Evolutionary conservation across 2,797 vertebrate species (phyloP).

Genomic region (Urosaurus nigricauda): DNA sequence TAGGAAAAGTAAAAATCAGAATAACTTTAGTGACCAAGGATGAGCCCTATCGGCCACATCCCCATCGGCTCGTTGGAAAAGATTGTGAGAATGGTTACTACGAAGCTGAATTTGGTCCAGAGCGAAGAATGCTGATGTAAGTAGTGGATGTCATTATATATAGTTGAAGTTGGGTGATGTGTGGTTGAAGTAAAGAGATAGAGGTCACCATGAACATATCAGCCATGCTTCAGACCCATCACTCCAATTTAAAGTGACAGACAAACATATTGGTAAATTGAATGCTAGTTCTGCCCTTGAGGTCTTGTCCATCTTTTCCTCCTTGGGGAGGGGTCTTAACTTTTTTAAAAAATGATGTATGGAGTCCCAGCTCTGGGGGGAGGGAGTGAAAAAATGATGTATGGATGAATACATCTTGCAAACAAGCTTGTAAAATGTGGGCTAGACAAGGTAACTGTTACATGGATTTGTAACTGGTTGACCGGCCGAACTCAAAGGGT

Average conservation of each 20-base stretch:
- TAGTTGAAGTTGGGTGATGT: not conserved
- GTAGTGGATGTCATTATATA: conserved; percentile 70
- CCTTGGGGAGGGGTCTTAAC: too few relatives aligned
- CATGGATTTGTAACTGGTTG: too few relatives aligned
- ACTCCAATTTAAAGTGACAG: not conserved
- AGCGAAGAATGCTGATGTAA: conserved; percentile 94
- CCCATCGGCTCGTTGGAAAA: conserved; percentile 96
- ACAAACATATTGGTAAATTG: not conserved
- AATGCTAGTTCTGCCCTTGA: not conserved
- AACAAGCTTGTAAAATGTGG: too few relatives aligned
- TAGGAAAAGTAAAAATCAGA: conserved; percentile 91
- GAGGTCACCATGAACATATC: not conserved
- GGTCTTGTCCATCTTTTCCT: not conserved
- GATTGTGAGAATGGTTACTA: conserved; percentile 98
- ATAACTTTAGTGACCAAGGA: conserved; percentile 95
- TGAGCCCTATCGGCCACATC: conserved; percentile 94
- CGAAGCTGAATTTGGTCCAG: conserved; percentile 95
- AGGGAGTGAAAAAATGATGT: too few relatives aligned
- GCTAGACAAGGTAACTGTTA: too few relatives aligned
- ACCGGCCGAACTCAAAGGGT: too few relatives aligned
- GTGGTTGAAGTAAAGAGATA: not conserved
- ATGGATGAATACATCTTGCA: too few relatives aligned
- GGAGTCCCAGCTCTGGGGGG: too few relatives aligned
- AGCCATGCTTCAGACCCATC: not conserved
- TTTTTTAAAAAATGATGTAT: too few relatives aligned